Evolutionary conservation across 1,140 invertebrate species (phyloP), one percentile per base, ranked within the genome.

Genomic region (Paracyclopina nana): DNA sequence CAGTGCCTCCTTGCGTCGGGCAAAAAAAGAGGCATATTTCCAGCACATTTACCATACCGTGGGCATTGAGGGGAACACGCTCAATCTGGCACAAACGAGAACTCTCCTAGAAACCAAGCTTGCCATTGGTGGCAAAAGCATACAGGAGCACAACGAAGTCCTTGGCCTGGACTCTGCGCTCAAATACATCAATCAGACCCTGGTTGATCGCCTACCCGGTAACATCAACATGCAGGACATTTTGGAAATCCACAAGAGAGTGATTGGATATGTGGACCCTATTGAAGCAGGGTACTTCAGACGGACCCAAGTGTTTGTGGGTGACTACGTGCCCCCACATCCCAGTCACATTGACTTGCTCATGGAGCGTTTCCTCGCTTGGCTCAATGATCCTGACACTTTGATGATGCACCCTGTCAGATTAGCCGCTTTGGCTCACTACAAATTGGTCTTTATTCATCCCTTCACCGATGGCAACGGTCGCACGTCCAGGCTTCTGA

Each of bases 71-170:
- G 92, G 92, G 1, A 97, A 96, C 60, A 95, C 90, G 1, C 83
- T 97, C 78, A 82, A 84, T 25, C 68, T 96, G n/a, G 75, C 79
- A 18, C 82, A 97, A 64, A 90, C 91, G 1, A 69, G 88, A 54
- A 80, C 81, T 46, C 80, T 97, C 53, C 70, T 97, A 8, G 88
- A 97, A 68, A 96, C 88, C 0, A 72, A 83, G 55, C 77, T 90
- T 62, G 88, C 87, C 1, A 77, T 97, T 2, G 79, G 76, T 42
- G 57, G 57, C 11, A 95, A 96, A 66, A 91, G 84, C 62, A 78
- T 97, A 26, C 73, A 86, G 53, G 91, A 97, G 61, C 91, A 97
- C 61, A 95, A 95, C 71, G 92, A 97, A 69, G 85, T 92, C 59
- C 65, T 91, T 24, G 85, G 86, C 48, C 65, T 97, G 60, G 90